Conservation (phyloP, 2,113 vertebrate species). For the Riparia riparia region DNA sequence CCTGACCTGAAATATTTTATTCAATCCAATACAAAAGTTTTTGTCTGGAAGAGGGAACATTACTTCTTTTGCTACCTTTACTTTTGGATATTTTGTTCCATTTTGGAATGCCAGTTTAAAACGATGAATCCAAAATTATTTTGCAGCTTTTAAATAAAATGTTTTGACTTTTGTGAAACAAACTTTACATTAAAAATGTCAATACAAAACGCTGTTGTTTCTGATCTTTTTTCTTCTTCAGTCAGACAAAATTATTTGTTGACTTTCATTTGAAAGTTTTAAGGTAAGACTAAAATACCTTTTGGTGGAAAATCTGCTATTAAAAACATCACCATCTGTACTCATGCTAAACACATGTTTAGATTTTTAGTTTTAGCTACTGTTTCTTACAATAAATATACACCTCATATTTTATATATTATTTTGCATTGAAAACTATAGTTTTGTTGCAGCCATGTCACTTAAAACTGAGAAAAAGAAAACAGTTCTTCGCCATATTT, state of each 20-base stretch:
- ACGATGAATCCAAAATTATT: not conserved
- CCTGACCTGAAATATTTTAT: not conserved
- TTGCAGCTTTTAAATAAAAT: not conserved
- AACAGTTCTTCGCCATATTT: not conserved
- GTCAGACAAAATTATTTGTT: not conserved
- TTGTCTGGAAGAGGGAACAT: not conserved
- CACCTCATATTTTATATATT: not conserved
- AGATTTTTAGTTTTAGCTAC: not conserved
- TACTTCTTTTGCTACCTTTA: not conserved
- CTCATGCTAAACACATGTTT: not conserved
- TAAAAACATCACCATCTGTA: not conserved
- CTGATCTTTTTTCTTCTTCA: not conserved
- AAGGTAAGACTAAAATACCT: not conserved
- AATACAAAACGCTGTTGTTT: not conserved
- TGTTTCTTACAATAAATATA: not conserved
- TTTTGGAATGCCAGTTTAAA: not conserved
- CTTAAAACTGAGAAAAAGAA: not conserved
- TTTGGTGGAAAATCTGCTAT: not conserved
- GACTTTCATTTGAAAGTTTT: not conserved
- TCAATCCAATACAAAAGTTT: not conserved
- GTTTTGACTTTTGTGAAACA: not conserved
- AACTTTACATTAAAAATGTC: not conserved
- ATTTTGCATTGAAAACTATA: not conserved
- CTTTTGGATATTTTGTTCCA: not conserved
- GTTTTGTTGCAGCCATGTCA: not conserved